A percentile compares a stretch with the other conserved stretches of the same genome.
Conservation (phyloP, 2,797 vertebrate genomes). For the Anisognathus igniventris region DNA sequence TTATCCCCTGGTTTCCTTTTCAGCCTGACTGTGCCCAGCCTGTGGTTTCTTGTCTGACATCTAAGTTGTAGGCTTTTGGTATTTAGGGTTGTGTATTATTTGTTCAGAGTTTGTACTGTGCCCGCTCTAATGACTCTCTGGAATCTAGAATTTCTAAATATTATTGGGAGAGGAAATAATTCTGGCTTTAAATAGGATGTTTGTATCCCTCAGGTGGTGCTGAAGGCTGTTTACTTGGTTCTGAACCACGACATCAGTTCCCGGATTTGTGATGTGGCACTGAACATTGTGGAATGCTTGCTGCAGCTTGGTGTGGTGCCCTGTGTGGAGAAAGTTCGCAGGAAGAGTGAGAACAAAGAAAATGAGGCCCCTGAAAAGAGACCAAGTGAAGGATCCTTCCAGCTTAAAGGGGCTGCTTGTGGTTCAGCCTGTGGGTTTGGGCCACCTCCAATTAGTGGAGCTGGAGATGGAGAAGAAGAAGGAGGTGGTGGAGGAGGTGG, state of each 20-base stretch:
- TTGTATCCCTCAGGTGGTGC: constrained; percentile 80
- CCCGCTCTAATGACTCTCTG: neutral
- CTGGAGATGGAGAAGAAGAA: constrained; percentile 79
- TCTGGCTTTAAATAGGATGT: neutral
- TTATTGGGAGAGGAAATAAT: neutral
- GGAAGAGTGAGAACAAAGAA: constrained; percentile 91
- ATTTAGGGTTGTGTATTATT: neutral
- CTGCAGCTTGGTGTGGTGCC: constrained; percentile 95
- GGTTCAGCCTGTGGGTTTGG: constrained; percentile 78
- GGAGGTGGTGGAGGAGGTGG: constrained; percentile 79
- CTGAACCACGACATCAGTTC: constrained; percentile 97
- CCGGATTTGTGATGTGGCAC: constrained; percentile 91
- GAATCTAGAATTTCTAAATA: neutral
- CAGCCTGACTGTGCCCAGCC: neutral
- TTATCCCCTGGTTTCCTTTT: constrained; percentile 18
- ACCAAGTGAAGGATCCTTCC: constrained; percentile 82
- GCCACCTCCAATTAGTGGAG: constrained; percentile 70
- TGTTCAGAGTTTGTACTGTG: neutral
- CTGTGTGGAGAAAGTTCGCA: constrained; percentile 84
- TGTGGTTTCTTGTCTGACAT: neutral
- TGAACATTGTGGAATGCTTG: constrained; percentile 95
- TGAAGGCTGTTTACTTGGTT: constrained; percentile 92
- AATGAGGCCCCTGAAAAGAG: constrained; percentile 82
- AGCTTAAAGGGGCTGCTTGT: constrained; percentile 76
- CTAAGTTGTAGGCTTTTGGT: neutral